These are phyloP conservation scores for Phyto melanocephala DNA, from an alignment of 2,888 invertebrate species.

Conservation along the genomic window DNA sequence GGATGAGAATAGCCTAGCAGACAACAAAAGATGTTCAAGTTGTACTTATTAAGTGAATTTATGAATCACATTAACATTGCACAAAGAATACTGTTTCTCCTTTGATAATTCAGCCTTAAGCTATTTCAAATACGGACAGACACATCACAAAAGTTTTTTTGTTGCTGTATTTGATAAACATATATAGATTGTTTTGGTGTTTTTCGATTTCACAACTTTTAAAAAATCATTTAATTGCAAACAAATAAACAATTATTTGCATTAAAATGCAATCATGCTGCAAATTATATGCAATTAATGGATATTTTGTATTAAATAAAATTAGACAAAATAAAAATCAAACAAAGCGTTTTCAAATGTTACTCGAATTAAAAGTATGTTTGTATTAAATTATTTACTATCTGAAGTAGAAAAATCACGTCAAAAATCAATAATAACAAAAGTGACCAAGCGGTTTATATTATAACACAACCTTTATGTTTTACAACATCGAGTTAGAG, in stretches of 20 bases:
- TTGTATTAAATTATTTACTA: too few relatives aligned
- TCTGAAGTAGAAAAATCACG: not conserved
- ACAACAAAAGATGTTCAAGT: constrained; percentile 25
- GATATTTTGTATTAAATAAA: constrained; percentile 27
- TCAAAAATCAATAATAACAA: not conserved
- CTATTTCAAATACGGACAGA: not conserved
- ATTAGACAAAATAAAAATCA: constrained; percentile 13
- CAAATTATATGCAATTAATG: constrained; percentile 48
- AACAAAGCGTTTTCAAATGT: constrained; percentile 13
- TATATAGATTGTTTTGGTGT: too few relatives aligned
- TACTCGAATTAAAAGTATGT: constrained; percentile 11
- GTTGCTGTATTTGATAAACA: too few relatives aligned
- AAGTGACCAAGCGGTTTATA: not conserved
- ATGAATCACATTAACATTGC: constrained; percentile 23
- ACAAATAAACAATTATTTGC: constrained; percentile 7
- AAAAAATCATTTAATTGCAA: not conserved
- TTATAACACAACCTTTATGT: too few relatives aligned
- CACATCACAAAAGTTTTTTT: constrained; percentile 11
- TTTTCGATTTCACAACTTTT: constrained; percentile 44
- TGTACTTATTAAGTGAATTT: not conserved
- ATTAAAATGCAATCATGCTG: constrained; percentile 50
- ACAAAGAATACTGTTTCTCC: constrained; percentile 17
- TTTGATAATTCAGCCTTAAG: constrained; percentile 17
- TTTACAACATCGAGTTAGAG: too few relatives aligned
- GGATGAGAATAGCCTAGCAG: constrained; percentile 10